phyloP scores from a whole-genome alignment of 2,888 invertebrate genomes.

The Zaprionus bogoriensis region DNA sequence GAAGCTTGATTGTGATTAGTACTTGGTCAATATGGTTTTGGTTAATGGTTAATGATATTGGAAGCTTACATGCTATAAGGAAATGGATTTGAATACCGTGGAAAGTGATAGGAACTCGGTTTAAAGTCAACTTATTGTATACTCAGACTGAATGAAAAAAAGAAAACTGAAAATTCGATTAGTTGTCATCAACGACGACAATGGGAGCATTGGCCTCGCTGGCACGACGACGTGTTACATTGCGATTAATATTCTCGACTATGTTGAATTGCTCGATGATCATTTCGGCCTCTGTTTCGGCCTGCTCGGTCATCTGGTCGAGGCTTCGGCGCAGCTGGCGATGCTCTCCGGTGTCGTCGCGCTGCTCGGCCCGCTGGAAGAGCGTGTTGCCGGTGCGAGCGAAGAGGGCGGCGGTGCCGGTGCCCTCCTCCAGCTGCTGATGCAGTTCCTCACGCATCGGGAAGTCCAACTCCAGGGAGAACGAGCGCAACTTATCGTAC shows the following conservation, averaged over 20 bases:
- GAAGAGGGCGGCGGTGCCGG: conserved; percentile 43
- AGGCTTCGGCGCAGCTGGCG: conserved; percentile 40
- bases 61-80: too few relatives aligned
- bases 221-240: conserved; percentile 33
- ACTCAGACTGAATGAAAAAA: too few relatives aligned
- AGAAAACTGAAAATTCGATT: background rate
- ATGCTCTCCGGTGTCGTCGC: conserved; percentile 61
- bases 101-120: too few relatives aligned
- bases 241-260: conserved; percentile 63
- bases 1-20: too few relatives aligned
- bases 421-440: conserved; percentile 29
- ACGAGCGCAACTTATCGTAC: conserved; percentile 33
- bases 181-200: conserved; percentile 8
- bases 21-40: too few relatives aligned
- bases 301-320: conserved; percentile 45
- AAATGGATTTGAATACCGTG: too few relatives aligned
- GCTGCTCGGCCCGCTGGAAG: conserved; percentile 57
- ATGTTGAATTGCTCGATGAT: conserved; percentile 64
- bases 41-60: too few relatives aligned
- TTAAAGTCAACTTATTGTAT: too few relatives aligned
- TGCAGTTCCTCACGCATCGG: conserved; percentile 42
- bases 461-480: conserved; percentile 33
- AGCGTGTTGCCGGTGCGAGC: conserved; percentile 32
- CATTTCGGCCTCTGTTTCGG: conserved; percentile 53
- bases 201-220: background rate